These are phyloP conservation scores for Python bivittatus DNA, from an alignment of 2,113 vertebrate genomes.

Conservation along the genomic window DNA sequence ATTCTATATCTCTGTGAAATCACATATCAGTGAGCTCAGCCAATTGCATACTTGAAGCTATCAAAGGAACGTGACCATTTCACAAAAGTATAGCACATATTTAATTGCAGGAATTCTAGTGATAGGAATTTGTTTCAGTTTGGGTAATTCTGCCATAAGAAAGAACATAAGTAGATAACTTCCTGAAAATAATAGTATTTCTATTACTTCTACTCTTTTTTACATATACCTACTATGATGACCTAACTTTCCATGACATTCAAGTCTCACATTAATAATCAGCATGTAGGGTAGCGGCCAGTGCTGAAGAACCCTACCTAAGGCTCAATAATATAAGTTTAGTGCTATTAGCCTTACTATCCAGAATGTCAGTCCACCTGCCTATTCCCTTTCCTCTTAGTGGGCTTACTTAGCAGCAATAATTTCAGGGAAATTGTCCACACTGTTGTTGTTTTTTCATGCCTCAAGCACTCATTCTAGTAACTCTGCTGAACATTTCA, in stretches of 20 bases:
- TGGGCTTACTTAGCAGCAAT: not conserved
- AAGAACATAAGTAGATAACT: not conserved
- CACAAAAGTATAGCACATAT: constrained; percentile 4
- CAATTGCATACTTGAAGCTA: not conserved
- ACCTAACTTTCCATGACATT: not conserved
- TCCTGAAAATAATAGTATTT: not conserved
- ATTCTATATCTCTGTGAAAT: constrained; percentile 50
- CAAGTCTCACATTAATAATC: not conserved
- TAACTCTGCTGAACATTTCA: not conserved
- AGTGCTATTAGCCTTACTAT: not conserved
- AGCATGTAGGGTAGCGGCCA: not conserved
- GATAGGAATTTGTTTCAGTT: not conserved
- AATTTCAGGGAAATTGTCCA: not conserved
- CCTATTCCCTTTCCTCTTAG: not conserved
- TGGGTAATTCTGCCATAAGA: not conserved
- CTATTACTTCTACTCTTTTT: not conserved
- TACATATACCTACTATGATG: not conserved
- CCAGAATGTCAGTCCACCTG: not conserved
- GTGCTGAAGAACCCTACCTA: too few species aligned
- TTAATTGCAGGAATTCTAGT: not conserved
- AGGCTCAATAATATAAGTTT: not conserved
- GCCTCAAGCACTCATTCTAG: not conserved
- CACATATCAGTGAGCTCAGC: constrained; percentile 18
- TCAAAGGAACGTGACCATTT: not conserved
- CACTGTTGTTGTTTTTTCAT: not conserved